phyloP scores from a whole-genome alignment of 2,113 vertebrate species.

The Prochilodus magdalenae region DNA sequence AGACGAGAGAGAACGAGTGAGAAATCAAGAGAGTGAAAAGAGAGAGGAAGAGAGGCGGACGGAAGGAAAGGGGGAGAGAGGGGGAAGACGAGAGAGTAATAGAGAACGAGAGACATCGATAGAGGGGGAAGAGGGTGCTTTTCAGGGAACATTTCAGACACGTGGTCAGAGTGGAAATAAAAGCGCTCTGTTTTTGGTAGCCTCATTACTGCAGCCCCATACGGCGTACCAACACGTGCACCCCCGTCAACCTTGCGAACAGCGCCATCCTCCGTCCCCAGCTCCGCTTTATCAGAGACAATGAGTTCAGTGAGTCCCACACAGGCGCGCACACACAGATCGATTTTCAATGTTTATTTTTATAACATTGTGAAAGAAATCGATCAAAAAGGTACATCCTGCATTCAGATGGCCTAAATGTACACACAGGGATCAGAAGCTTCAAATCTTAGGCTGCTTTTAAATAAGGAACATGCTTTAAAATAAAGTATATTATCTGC shows the following conservation, averaged over 20 bases:
- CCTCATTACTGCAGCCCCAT: background rate
- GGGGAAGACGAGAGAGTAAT: background rate
- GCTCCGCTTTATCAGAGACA: background rate
- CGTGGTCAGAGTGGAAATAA: background rate
- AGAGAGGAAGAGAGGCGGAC: conserved; percentile 7
- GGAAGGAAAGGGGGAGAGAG: background rate
- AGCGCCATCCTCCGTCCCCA: conserved; percentile 45
- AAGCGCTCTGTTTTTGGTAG: background rate
- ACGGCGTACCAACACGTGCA: no score
- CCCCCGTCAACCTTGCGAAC: conserved; percentile 23
- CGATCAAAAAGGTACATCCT: conserved; percentile 70
- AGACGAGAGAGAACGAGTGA: background rate
- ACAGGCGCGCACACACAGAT: conserved; percentile 52
- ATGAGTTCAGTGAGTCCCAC: conserved; percentile 28
- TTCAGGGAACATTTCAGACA: background rate
- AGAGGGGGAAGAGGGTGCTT: background rate
- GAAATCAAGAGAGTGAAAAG: no score
- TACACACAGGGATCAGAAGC: conserved; percentile 63
- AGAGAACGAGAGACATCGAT: no score
- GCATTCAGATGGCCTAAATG: conserved; percentile 66
- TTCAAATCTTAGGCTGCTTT: conserved; percentile 58
- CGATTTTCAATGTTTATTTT: conserved; percentile 73
- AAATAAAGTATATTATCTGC: conserved; percentile 69
- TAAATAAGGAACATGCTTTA: conserved; percentile 77
- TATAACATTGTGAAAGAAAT: conserved; percentile 62